A percentile compares a stretch with the other conserved stretches of the same genome.
Evolutionary conservation across 2,113 vertebrate genomes (phyloP).

Genomic region (Tyto alba): DNA sequence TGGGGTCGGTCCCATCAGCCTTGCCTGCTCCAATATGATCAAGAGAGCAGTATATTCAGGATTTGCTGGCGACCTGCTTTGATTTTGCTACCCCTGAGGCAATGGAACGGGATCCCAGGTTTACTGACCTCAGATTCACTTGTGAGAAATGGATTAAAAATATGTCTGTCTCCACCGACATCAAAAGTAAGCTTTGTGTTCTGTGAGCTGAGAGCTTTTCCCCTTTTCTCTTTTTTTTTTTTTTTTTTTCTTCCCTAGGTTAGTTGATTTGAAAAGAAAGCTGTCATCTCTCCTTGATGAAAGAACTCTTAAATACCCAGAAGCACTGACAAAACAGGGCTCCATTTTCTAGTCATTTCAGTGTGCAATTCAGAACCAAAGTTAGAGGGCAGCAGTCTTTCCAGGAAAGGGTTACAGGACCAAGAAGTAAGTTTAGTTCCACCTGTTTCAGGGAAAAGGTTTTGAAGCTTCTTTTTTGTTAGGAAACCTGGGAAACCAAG

Average conservation of each 20-base stretch:
- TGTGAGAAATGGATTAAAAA: background rate
- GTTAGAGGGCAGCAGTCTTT: background rate
- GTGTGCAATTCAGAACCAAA: background rate
- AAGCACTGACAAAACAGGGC: background rate
- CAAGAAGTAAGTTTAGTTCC: background rate
- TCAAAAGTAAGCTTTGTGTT: background rate
- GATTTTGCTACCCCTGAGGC: rapidly evolving
- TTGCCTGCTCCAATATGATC: background rate
- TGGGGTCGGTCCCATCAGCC: background rate
- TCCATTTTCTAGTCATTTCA: background rate
- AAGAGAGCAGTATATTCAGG: background rate
- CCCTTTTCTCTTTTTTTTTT: background rate
- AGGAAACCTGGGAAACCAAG: background rate
- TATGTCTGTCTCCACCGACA: background rate
- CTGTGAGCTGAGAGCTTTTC: background rate
- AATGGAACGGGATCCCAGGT: background rate
- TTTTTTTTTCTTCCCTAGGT: background rate
- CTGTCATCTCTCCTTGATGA: background rate
- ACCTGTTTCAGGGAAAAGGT: background rate
- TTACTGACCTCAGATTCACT: background rate
- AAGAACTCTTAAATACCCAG: background rate
- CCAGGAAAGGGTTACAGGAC: background rate
- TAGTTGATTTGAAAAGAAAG: slow-evolving; percentile 5
- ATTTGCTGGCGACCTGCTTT: background rate
- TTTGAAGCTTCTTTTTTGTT: background rate